Percentiles rank a stretch among this genome's conserved stretches.
Evolutionary conservation across 2,888 invertebrate genomes (phyloP).

Genomic region (Oxystoma pomonae): DNA sequence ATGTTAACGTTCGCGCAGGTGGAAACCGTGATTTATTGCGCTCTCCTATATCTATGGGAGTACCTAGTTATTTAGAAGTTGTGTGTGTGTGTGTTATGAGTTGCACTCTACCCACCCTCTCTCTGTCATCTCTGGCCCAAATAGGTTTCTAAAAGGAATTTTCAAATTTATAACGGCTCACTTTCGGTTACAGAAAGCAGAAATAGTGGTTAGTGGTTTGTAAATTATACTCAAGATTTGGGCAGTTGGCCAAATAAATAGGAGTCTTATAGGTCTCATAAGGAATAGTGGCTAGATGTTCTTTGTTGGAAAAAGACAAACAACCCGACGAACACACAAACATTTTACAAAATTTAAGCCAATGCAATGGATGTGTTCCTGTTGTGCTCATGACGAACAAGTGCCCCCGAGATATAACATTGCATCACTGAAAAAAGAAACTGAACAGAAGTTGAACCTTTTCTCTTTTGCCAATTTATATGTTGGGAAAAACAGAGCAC

Average conservation of each 20-base stretch:
- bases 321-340: not conserved
- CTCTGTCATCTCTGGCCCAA: no score
- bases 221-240: not conserved
- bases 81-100: no score
- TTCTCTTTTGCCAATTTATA: no score
- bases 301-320: not conserved
- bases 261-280: not conserved
- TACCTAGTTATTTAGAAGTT: no score
- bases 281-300: not conserved
- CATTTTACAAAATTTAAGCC: not conserved
- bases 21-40: no score
- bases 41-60: no score
- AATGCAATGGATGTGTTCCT: not conserved
- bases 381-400: not conserved
- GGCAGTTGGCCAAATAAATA: not conserved
- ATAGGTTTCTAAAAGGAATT: not conserved
- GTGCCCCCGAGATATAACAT: not conserved
- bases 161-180: not conserved
- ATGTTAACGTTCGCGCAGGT: no score
- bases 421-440: no score
- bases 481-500: no score
- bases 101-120: no score
- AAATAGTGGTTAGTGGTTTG: not conserved
- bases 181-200: not conserved
- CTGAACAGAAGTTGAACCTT: no score